phyloP scores from a whole-genome alignment of 37 sponge, comb jelly and placozoan species.

The Amphimedon queenslandica region DNA sequence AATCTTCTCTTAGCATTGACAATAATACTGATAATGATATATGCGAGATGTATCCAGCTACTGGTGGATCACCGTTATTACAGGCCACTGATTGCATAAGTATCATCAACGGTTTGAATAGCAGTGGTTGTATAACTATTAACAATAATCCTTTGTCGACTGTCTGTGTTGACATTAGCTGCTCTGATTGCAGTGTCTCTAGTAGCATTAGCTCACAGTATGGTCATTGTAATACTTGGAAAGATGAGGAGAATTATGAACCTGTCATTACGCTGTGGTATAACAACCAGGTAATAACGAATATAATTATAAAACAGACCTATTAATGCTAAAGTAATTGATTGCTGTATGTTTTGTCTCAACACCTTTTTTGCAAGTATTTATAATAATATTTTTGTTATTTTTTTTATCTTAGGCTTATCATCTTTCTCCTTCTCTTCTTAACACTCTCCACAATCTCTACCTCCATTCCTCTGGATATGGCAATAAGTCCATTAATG shows the following conservation, averaged over 20 bases:
- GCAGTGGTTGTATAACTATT: not conserved
- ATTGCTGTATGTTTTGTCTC: too few species aligned
- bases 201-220: not conserved
- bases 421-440: conserved; percentile 2
- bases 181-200: not conserved
- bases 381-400: not conserved
- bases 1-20: not conserved
- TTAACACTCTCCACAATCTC: not conserved
- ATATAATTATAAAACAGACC: not conserved
- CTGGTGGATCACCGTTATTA: too few species aligned
- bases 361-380: not conserved
- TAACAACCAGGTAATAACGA: conserved; percentile 59
- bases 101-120: too few species aligned
- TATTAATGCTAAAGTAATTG: not conserved
- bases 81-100: not conserved
- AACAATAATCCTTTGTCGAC: not conserved
- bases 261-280: conserved; percentile 62
- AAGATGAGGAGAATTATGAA: not conserved
- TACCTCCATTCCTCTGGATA: not conserved
- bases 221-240: too few species aligned
- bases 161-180: not conserved
- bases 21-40: not conserved
- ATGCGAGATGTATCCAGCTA: too few species aligned
- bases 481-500: not conserved
- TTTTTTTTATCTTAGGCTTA: not conserved